Conservation (phyloP, 2,888 invertebrate genomes). For the Lucinisca nassula region DNA sequence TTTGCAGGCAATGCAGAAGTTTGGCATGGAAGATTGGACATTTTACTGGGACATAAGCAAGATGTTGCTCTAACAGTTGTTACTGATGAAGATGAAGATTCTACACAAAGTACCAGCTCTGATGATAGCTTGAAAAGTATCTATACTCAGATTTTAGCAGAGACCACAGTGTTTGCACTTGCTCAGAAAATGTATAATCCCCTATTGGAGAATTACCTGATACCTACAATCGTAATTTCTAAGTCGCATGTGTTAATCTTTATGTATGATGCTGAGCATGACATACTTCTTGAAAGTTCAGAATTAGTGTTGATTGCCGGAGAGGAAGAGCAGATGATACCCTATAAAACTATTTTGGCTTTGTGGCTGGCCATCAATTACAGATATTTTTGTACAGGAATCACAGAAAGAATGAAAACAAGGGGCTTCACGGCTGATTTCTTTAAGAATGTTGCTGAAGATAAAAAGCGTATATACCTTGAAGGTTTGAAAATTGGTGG, state of each 20-base stretch:
- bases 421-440: not conserved
- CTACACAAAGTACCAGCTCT: not conserved
- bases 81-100: not conserved
- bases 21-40: not conserved
- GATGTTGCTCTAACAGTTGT: not conserved
- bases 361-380: not conserved
- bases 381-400: not conserved
- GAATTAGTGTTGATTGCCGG: not conserved
- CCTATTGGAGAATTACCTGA: not conserved
- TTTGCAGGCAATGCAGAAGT: not conserved
- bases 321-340: not conserved
- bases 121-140: not conserved
- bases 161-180: conserved; percentile 2
- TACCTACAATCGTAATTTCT: not conserved
- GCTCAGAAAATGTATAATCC: conserved; percentile 1
- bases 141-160: not conserved
- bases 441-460: not conserved
- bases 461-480: not conserved
- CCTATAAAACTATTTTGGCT: not conserved
- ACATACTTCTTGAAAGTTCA: conserved; percentile 8
- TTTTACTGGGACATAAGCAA: not conserved
- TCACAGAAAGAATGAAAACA: not conserved
- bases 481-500: not conserved
- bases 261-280: conserved; percentile 37
- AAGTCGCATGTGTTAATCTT: not conserved